phyloP scores from a whole-genome alignment of 2,797 vertebrate genomes.

The Spheniscus humboldti region DNA sequence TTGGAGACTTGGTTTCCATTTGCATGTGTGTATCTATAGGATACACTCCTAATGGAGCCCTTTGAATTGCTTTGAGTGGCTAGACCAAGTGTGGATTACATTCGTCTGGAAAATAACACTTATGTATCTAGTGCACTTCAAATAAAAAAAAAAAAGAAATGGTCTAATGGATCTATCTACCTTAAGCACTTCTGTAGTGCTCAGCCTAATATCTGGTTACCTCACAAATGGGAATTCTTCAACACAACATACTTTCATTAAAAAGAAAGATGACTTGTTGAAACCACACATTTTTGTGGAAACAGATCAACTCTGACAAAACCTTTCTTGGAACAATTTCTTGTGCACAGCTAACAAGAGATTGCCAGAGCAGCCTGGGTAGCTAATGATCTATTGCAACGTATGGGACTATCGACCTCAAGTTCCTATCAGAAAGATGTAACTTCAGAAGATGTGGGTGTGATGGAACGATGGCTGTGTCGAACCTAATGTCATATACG shows the following conservation, averaged over 20 bases:
- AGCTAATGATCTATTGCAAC: neutral
- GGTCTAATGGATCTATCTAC: neutral
- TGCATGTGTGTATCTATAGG: neutral
- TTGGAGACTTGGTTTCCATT: neutral
- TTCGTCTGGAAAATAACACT: neutral
- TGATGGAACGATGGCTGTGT: neutral
- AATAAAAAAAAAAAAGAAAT: neutral
- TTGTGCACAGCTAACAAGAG: neutral
- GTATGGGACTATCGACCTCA: accelerated
- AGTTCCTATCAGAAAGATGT: neutral
- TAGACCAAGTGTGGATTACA: neutral
- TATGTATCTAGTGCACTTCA: neutral
- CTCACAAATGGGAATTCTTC: neutral
- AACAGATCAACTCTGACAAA: neutral
- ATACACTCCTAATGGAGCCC: neutral
- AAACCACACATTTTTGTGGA: neutral
- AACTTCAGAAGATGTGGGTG: neutral
- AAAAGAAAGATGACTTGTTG: neutral
- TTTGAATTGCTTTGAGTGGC: neutral
- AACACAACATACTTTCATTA: neutral
- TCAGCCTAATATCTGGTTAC: neutral
- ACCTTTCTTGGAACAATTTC: neutral
- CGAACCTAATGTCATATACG: neutral
- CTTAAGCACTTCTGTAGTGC: neutral
- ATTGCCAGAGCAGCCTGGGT: neutral